phyloP scores from a whole-genome alignment of 2,113 vertebrate genomes.

The Clupea harengus region DNA sequence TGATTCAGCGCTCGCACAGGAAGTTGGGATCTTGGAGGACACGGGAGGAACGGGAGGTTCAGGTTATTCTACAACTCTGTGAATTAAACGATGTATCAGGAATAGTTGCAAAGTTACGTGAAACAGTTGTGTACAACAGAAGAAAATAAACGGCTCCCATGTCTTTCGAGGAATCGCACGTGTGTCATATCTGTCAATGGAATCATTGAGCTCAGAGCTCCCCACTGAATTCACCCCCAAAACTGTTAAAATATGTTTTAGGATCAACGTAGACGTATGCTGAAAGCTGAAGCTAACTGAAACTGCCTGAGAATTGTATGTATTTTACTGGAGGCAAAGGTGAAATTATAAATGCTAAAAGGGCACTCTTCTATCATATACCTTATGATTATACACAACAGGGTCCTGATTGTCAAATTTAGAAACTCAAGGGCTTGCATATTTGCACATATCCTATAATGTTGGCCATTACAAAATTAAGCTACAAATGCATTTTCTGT shows the following conservation, averaged over 20 bases:
- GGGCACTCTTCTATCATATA: background rate
- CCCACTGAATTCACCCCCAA: background rate
- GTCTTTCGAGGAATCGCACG: background rate
- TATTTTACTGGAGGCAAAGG: background rate
- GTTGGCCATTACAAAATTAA: background rate
- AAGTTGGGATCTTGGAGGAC: slow-evolving; percentile 47
- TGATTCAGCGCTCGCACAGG: slow-evolving; percentile 39
- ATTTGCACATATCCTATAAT: background rate
- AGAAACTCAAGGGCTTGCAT: background rate
- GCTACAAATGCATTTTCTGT: background rate
- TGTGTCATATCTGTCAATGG: background rate
- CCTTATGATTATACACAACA: background rate
- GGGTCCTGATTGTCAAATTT: background rate
- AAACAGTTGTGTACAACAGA: background rate
- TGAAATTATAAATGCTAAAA: background rate
- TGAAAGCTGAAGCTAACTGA: background rate
- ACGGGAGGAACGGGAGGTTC: slow-evolving; percentile 39
- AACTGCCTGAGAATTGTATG: background rate
- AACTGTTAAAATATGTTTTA: background rate
- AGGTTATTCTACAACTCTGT: slow-evolving; percentile 20
- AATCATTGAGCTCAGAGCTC: background rate
- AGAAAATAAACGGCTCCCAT: background rate
- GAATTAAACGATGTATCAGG: background rate
- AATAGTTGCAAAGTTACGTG: background rate
- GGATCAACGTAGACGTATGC: background rate